phyloP scores from a whole-genome alignment of 2,888 invertebrate genomes.

The Gerris lacustris region DNA sequence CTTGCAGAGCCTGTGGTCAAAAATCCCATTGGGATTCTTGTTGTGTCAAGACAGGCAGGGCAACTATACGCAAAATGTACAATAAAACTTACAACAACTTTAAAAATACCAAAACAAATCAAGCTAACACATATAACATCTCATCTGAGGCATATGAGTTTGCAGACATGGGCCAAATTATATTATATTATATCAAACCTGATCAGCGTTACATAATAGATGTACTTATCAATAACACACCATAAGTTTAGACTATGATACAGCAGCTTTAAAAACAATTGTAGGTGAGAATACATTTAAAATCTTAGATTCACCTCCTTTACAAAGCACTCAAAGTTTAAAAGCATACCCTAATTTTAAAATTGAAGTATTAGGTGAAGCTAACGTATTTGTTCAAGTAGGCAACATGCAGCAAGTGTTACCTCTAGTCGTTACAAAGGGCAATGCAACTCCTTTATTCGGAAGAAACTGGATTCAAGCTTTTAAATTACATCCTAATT shows the following conservation, averaged over 20 bases:
- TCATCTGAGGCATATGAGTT: background rate
- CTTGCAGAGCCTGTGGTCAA: background rate
- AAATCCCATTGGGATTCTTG: background rate
- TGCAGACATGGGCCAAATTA: background rate
- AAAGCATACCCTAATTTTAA: too few species aligned
- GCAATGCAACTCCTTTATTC: background rate
- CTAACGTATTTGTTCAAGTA: background rate
- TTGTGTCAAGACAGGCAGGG: background rate
- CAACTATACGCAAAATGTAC: background rate
- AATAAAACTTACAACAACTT: background rate
- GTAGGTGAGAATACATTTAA: background rate
- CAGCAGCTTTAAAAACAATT: background rate
- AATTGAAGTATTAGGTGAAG: background rate
- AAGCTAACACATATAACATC: background rate
- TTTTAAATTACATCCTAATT: background rate
- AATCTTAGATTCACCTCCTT: background rate
- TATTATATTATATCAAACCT: background rate
- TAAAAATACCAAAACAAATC: background rate
- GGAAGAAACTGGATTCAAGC: background rate
- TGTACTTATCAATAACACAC: background rate
- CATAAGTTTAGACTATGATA: background rate
- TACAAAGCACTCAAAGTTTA: too few species aligned
- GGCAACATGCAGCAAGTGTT: background rate
- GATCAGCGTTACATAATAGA: background rate
- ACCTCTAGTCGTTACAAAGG: background rate